phyloP scores from a whole-genome alignment of 2,797 vertebrate species.

The Ceryle rudis region DNA sequence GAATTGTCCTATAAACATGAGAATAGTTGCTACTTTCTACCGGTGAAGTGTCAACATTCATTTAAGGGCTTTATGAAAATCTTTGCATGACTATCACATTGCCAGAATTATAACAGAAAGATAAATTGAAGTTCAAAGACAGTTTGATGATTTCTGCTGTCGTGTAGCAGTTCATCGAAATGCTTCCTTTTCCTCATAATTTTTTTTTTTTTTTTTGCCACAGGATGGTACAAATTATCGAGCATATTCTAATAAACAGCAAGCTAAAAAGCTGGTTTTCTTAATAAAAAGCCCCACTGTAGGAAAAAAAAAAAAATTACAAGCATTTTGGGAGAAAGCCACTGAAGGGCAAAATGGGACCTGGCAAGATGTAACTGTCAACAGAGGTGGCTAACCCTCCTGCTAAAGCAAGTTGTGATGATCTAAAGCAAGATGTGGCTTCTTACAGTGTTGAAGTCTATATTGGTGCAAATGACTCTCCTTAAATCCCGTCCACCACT shows the following conservation, averaged over 20 bases:
- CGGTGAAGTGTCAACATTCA: not conserved
- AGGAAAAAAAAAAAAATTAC: not conserved
- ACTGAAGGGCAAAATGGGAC: not conserved
- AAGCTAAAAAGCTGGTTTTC: not conserved
- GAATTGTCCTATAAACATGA: not conserved
- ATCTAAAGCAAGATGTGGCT: not conserved
- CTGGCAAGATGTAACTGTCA: not conserved
- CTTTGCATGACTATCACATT: not conserved
- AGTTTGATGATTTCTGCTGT: not conserved
- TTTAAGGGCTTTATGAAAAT: not conserved
- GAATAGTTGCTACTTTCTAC: not conserved
- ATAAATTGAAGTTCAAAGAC: not conserved
- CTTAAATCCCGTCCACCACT: not conserved
- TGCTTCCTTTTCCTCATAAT: not conserved
- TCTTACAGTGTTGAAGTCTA: not conserved
- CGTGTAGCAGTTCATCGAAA: not conserved
- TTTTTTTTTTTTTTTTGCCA: not conserved
- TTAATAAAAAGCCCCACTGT: not conserved
- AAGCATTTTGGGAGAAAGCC: not conserved
- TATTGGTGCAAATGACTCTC: not conserved
- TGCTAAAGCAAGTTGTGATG: not conserved
- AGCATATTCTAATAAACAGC: not conserved
- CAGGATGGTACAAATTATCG: not conserved
- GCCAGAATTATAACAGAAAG: not conserved
- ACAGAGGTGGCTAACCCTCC: not conserved